Base-by-base conservation (phyloP, 2,113 vertebrate genomes). In the Chitala chitala region DNA sequence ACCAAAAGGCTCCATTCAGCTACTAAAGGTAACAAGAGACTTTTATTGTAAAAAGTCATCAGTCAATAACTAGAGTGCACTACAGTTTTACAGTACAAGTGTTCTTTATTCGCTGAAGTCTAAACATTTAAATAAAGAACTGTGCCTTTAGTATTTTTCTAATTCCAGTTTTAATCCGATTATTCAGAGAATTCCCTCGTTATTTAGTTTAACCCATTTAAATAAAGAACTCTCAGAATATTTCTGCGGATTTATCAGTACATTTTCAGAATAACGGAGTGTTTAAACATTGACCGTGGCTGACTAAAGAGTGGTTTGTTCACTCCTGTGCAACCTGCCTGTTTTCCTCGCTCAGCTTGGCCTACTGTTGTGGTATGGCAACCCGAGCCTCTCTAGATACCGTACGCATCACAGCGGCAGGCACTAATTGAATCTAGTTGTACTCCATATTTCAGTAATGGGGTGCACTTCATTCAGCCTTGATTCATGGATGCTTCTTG, bases 401-500 rank as follows among this genome's bases (percentile, higher is more conserved):
- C 15, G 63, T 20, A 17, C 40, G 38, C 38, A 24, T 66, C 63
- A 66, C 36, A 9, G 12, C 12, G 64, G 38, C 24, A 26, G n/a
- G 8, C 46, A 13, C 33, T 40, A 36, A 69, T 38, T 72, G 59
- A 15, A 53, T 42, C 64, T 75, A 58, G 24, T 48, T 8, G 4
- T 24, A 46, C 36, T n/a, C 22, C 1, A 9, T 46, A 66, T 66
- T 15, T 20, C 8, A 26, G 38, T 33, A 73, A 33, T 75, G 33
- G 24, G 13, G 51, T 36, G 17, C 13, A 26, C 40, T 40, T 40
- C 64, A 20, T 36, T 17, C 26, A 26, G 20, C 26, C 15, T 54
- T 77, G 76, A 81, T 78, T 83, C 77, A 78, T 78, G 38, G 1
- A 15, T 10, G 9, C 69, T 24, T 38, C 68, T n/a, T 9, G 24